Evolutionary conservation across 37 sponge, comb jelly and placozoan species (phyloP), one percentile per base, ranked within the genome.

Genomic region (Spongilla lacustris): DNA sequence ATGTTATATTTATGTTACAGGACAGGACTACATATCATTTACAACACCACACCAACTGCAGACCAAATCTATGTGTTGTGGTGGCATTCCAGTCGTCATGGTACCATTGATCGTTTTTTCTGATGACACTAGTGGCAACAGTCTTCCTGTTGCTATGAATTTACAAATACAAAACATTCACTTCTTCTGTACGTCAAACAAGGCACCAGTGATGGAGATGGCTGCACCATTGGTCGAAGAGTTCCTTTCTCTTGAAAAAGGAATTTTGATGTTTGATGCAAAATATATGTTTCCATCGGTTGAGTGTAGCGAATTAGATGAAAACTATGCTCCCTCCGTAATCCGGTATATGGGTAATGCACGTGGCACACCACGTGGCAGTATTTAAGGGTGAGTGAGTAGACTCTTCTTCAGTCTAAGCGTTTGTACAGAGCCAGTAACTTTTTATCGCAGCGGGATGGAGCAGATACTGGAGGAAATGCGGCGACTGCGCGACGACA

Each of bases 191-290:
- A 46, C 48, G 17, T 82, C 83, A 24, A 82, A 82, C 24, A 35
- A 46, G 30, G 48, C 37, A 8, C 36, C 72, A 36, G 72, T 28
- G n/a, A 35, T 71, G 41, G 49, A 82, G 0, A 71, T 84, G 76
- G 38, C 66, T 33, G 26, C 21, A 31, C 46, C 76, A 24, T 19
- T 84, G 48, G 84, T 75, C 23, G 36, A 84, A 4, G 68, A 84
- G 2, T 67, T 84, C 0, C 5, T n/a, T 3, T 14, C 25, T 26
- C 37, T 84, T 8, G 84, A 84, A 50, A 3, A 79, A 27, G 84
- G 84, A 10, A 33, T 84, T 25, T 22, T 41, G 68, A 76, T 66
- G 35, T 84, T 66, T 66, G 72, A 84, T 84, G 84, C 84, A 27
- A 41, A 58, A 58, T 58, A 58, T 58, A 58, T 58, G 58, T 58